Percentiles rank a stretch among this genome's conserved stretches.
These are phyloP conservation scores for Beaufortia kweichowensis DNA, from an alignment of 2,113 vertebrate species.

Conservation along the genomic window DNA sequence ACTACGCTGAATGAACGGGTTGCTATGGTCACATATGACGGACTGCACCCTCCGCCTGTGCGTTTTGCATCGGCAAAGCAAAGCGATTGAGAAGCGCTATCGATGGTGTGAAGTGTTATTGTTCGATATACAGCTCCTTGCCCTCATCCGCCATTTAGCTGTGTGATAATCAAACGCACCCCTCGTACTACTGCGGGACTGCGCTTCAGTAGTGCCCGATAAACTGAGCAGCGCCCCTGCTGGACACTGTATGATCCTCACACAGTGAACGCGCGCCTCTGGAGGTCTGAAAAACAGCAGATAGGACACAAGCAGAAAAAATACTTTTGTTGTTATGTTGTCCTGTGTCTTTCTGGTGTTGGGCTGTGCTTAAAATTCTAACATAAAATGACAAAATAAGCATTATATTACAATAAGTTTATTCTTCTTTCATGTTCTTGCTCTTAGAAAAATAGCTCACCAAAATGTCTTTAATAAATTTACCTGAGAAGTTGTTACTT, in stretches of 20 bases:
- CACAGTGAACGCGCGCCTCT: not conserved
- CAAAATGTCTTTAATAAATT: too few species aligned
- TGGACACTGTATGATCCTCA: slow-evolving; percentile 5
- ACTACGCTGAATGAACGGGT: not conserved
- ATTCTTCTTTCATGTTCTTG: too few species aligned
- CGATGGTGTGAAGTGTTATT: slow-evolving; percentile 69
- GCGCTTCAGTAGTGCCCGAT: slow-evolving; percentile 18
- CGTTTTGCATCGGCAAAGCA: slow-evolving; percentile 33
- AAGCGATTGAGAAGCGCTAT: slow-evolving; percentile 44
- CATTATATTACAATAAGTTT: too few species aligned
- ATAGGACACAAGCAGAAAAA: too few species aligned
- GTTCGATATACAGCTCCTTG: slow-evolving; percentile 71
- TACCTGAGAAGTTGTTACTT: too few species aligned
- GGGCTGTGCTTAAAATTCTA: too few species aligned
- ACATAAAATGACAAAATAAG: too few species aligned
- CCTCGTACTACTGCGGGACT: slow-evolving; percentile 67
- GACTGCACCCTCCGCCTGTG: slow-evolving; percentile 3
- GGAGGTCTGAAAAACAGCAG: slow-evolving; percentile 8
- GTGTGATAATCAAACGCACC: slow-evolving; percentile 80
- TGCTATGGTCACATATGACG: not conserved
- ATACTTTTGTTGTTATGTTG: too few species aligned
- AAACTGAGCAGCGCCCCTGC: slow-evolving; percentile 59
- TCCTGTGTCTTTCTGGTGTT: too few species aligned
- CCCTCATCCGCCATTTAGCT: slow-evolving; percentile 80
- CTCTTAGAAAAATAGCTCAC: too few species aligned